Percentiles rank a stretch among this genome's conserved stretches.
These are phyloP conservation scores for Acestrorhynchus altus DNA, from an alignment of 2,797 vertebrate genomes.

Conservation along the genomic window DNA sequence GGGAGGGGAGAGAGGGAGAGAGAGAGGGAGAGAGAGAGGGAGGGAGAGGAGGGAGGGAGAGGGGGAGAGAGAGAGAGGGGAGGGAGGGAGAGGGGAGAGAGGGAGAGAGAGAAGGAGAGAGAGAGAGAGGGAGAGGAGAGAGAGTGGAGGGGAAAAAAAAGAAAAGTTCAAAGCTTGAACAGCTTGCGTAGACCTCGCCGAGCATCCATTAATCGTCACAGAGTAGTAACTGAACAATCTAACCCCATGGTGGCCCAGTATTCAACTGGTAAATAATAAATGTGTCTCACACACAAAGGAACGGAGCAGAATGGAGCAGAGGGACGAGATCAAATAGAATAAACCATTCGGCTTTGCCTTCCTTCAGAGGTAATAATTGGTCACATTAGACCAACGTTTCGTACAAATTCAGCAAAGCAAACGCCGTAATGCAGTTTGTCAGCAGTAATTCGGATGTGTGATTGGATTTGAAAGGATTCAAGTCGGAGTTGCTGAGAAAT, in stretches of 20 bases:
- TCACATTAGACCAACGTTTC: slow-evolving; percentile 40
- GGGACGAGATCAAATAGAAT: slow-evolving; percentile 39
- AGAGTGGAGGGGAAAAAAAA: background rate
- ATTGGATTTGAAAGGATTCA: slow-evolving; percentile 13
- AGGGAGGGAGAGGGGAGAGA: slow-evolving; percentile 34
- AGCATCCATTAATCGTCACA: slow-evolving; percentile 54
- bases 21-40: slow-evolving; percentile 38
- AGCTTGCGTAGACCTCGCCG: slow-evolving; percentile 47
- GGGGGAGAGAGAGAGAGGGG: slow-evolving; percentile 13
- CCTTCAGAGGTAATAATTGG: slow-evolving; percentile 42
- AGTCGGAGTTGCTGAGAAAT: background rate
- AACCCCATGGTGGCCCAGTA: slow-evolving; percentile 50
- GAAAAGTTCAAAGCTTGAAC: slow-evolving; percentile 48
- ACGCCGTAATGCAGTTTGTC: slow-evolving; percentile 28
- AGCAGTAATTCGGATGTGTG: slow-evolving; percentile 16
- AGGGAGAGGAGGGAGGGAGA: slow-evolving; percentile 42
- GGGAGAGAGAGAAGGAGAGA: slow-evolving; percentile 24
- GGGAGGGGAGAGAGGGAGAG: slow-evolving; percentile 32
- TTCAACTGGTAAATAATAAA: slow-evolving; percentile 57
- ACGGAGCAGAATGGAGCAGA: slow-evolving; percentile 28
- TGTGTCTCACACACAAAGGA: slow-evolving; percentile 41
- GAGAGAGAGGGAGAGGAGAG: slow-evolving; percentile 18
- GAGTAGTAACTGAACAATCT: slow-evolving; percentile 60
- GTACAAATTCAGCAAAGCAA: slow-evolving; percentile 29
- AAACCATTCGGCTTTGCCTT: slow-evolving; percentile 15